A percentile compares a stretch with the other conserved stretches of the same genome.
Conservation (phyloP, 2,888 invertebrate genomes). For the Tiphia femorata region DNA sequence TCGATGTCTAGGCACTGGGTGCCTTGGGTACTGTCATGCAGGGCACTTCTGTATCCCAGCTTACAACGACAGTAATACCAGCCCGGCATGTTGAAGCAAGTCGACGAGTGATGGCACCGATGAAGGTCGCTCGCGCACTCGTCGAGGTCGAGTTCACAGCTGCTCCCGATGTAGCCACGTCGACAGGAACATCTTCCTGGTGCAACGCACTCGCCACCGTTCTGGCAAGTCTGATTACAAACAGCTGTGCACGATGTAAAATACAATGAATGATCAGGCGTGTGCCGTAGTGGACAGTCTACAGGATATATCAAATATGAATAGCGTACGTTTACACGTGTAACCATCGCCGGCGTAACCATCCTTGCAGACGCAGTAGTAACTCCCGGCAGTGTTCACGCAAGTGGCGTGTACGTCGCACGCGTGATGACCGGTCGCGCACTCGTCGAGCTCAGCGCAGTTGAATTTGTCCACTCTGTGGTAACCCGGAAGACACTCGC, state of each 20-base stretch:
- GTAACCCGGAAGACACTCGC: constrained; percentile 87
- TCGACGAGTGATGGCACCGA: constrained; percentile 81
- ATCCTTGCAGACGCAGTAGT: constrained; percentile 79
- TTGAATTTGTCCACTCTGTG: constrained; percentile 82
- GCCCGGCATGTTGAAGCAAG: constrained; percentile 89
- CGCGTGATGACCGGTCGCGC: constrained; percentile 78
- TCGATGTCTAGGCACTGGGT: constrained; percentile 83
- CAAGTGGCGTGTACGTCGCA: constrained; percentile 84
- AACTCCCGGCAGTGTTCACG: constrained; percentile 85
- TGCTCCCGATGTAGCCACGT: constrained; percentile 83
- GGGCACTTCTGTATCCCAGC: constrained; percentile 79
- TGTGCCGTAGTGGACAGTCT: neutral
- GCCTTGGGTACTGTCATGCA: constrained; percentile 72
- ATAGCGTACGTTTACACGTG: constrained; percentile 78
- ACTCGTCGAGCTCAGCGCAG: constrained; percentile 86
- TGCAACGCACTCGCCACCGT: constrained; percentile 84
- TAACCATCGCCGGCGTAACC: constrained; percentile 86
- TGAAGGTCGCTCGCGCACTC: constrained; percentile 82
- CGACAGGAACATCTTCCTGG: constrained; percentile 86
- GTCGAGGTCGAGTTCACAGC: constrained; percentile 89
- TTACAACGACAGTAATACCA: constrained; percentile 91
- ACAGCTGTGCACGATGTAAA: constrained; percentile 74
- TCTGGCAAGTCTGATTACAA: constrained; percentile 84
- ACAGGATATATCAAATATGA: too few species aligned
- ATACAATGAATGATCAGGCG: constrained; percentile 14